These are phyloP conservation scores for Eristalinus aeneus DNA, from an alignment of 2,888 invertebrate genomes.

Conservation along the genomic window DNA sequence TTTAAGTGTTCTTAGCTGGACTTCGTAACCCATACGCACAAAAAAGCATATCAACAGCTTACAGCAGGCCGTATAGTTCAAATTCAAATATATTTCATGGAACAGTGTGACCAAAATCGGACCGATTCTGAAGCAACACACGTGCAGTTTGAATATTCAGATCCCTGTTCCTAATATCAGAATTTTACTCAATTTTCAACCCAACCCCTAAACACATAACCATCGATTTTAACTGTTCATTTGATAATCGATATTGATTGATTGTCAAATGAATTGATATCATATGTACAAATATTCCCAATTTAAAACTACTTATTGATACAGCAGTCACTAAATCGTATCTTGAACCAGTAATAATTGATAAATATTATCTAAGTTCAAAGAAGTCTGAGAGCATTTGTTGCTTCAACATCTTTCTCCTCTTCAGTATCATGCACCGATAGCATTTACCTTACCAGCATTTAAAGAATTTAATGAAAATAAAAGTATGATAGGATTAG, in stretches of 20 bases:
- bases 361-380: not conserved
- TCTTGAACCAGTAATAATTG: not conserved
- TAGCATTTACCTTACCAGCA: not conserved
- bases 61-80: no score
- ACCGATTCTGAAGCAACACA: not conserved
- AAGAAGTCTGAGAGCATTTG: not conserved
- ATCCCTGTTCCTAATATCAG: not conserved
- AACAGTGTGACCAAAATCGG: not conserved
- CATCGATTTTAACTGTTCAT: not conserved
- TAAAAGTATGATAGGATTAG: not conserved
- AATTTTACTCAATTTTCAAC: not conserved
- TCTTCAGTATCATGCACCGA: constrained; percentile 1
- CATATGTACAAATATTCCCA: not conserved
- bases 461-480: constrained; percentile 5
- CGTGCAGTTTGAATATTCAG: not conserved
- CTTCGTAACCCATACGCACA: no score
- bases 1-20: no score
- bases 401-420: not conserved
- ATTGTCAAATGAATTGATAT: no score
- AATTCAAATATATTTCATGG: not conserved
- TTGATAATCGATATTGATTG: not conserved
- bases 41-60: no score
- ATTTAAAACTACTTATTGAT: not conserved
- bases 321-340: not conserved
- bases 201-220: not conserved